Evolutionary conservation across 2,113 vertebrate species (phyloP), one percentile per base, ranked within the genome.

Genomic region (Clinocottus analis): DNA sequence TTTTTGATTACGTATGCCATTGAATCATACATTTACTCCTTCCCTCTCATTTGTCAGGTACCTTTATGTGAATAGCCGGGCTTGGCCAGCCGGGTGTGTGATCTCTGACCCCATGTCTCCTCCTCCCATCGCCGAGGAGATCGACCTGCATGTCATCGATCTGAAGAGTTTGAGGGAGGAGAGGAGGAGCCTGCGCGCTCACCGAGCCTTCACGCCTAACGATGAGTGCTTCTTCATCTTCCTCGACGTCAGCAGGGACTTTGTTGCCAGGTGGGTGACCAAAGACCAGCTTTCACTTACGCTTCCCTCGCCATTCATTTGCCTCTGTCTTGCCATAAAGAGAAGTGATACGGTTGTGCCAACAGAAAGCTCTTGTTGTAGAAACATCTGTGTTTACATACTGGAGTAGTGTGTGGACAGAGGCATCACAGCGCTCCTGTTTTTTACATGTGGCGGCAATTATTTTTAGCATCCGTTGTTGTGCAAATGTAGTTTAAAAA

Each of bases 211-310:
- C 92, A 99, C 98, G 0, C 98, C 98, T 29, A 98, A 97, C 0
- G 97, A 99, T 3, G 97, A 99, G 89, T 98, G 96, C 90, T 98
- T 98, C 95, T 99, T 99, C 87, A 98, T 99, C 89, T 99, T 99
- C 90, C 94, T 99, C 3, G 97, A 98, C 0, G 97, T 99, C 93
- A 99, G 98, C 95, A 94, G 93, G 71, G 98, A 99, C 93, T 99
- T 99, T 0, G 98, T 99, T 11, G 98, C 98, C 37, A 99, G 98
- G 98, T 99, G 16, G 17, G 88, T 47, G 17, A 17, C 16, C 0
- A 0, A 37, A 3, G 45, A 39, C 1, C 12, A 73, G 27, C 62
- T 76, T 49, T 76, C 47, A 58, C 60, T 37, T 19, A 12, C 9
- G 12, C 2, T 11, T 7, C 12, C 1, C 3, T 64, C 7, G 13